Conservation (phyloP, 1,140 invertebrate genomes). For the Parapsyche elsis region DNA sequence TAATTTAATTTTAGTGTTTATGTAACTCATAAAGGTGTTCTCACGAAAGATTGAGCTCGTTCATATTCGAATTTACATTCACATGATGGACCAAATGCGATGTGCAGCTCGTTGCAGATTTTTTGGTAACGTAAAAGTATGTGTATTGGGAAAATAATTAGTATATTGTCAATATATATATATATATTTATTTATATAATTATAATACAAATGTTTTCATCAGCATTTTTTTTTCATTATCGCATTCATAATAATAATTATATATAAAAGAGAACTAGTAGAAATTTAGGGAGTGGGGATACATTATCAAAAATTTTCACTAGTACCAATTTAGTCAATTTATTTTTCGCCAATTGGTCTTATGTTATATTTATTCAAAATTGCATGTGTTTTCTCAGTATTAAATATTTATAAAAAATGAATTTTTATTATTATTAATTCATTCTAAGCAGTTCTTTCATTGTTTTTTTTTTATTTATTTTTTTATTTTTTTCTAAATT, state of each 20-base stretch:
- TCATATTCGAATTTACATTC: too few relatives aligned
- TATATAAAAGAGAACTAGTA: conserved; percentile 48
- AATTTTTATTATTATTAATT: conserved; percentile 36
- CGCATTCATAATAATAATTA: conserved; percentile 46
- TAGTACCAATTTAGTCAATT: conserved; percentile 42
- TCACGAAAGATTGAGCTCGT: too few relatives aligned
- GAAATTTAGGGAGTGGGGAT: conserved; percentile 43
- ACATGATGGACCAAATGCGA: too few relatives aligned
- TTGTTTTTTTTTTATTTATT: conserved; percentile 27
- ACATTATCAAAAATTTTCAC: conserved; percentile 42
- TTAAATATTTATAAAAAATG: conserved; percentile 47
- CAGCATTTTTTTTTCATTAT: conserved; percentile 41
- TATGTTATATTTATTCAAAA: conserved; percentile 37
- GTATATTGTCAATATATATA: conserved; percentile 3
- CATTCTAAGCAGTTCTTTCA: conserved; percentile 46
- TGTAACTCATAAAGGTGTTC: too few relatives aligned
- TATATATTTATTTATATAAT: conserved; percentile 46
- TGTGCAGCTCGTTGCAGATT: too few relatives aligned
- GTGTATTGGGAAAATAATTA: background rate
- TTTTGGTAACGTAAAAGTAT: too few relatives aligned
- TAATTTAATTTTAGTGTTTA: too few relatives aligned
- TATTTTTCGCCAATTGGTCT: conserved; percentile 48
- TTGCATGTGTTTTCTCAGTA: conserved; percentile 30
- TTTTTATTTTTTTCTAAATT: conserved; percentile 19
- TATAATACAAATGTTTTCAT: conserved; percentile 48